These are phyloP conservation scores for Phoebastria nigripes DNA, from an alignment of 2,797 vertebrate species.

Conservation along the genomic window DNA sequence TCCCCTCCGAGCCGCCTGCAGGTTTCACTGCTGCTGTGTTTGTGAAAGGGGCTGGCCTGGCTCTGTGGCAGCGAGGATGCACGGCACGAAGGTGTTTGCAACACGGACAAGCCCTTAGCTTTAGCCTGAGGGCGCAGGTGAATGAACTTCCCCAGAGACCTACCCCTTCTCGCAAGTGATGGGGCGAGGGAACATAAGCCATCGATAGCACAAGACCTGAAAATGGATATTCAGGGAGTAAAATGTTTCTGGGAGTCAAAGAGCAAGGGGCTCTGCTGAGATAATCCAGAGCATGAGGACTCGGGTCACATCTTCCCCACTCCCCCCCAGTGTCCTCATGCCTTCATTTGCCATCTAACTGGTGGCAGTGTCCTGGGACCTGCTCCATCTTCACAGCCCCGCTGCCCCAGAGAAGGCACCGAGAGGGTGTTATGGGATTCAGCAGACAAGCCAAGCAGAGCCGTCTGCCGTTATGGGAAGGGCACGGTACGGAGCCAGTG, in stretches of 20 bases:
- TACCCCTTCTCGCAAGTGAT: accelerated
- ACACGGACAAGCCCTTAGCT: accelerated
- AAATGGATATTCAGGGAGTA: not conserved
- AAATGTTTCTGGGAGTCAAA: not conserved
- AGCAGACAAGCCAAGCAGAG: not conserved
- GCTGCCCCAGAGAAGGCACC: accelerated
- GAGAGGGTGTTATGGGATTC: accelerated
- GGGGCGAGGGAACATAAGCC: not conserved
- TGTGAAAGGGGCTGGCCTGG: not conserved
- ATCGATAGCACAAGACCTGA: too few species aligned
- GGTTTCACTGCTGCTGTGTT: not conserved
- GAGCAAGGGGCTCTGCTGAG: not conserved
- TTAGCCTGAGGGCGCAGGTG: not conserved
- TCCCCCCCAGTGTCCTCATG: accelerated
- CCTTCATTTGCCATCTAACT: accelerated
- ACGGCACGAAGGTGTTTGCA: accelerated
- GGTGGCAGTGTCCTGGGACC: accelerated
- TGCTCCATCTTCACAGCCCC: not conserved
- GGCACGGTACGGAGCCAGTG: accelerated
- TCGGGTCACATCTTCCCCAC: accelerated
- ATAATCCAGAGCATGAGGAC: not conserved
- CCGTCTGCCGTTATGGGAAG: not conserved
- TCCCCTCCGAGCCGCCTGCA: not conserved
- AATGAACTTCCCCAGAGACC: not conserved
- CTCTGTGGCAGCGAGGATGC: accelerated